A percentile compares a stretch with the other conserved stretches of the same genome.
Conservation (phyloP, 92 coral and sea anemone genomes). For the Phenganax marumi region DNA sequence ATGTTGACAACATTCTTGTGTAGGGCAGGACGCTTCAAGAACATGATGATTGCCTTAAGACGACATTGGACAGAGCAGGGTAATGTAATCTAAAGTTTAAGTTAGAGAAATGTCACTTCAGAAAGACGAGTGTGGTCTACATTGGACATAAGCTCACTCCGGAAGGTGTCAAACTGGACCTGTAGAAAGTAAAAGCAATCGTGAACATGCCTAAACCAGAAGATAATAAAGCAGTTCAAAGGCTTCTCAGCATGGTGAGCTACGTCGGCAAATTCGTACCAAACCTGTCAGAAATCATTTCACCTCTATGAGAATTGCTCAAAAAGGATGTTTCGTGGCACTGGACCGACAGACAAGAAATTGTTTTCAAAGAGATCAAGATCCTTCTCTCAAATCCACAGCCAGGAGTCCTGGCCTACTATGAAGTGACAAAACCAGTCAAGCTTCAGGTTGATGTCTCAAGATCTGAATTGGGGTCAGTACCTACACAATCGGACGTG, state of each 20-base stretch:
- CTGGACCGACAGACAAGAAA: background rate
- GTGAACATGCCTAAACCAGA: background rate
- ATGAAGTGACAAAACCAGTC: background rate
- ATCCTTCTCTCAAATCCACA: background rate
- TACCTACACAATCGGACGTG: background rate
- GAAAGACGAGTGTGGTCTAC: too few relatives aligned
- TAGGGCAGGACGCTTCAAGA: too few relatives aligned
- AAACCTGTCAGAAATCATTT: background rate
- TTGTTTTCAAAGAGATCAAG: background rate
- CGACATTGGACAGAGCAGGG: background rate
- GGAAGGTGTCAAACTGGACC: background rate
- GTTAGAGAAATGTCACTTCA: background rate
- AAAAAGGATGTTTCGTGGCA: background rate
- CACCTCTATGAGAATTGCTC: background rate
- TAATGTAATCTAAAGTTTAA: background rate
- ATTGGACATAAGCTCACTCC: background rate
- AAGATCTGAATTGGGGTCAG: background rate
- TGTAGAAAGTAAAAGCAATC: background rate
- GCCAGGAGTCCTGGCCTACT: background rate
- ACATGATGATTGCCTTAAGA: background rate
- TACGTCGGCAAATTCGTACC: slow-evolving; percentile 7
- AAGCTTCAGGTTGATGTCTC: background rate
- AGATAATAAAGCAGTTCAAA: background rate
- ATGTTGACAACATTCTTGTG: too few relatives aligned
- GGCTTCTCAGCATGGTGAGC: background rate